Evolutionary conservation across 2,797 vertebrate genomes (phyloP).

Genomic region (Ataeniobius toweri): DNA sequence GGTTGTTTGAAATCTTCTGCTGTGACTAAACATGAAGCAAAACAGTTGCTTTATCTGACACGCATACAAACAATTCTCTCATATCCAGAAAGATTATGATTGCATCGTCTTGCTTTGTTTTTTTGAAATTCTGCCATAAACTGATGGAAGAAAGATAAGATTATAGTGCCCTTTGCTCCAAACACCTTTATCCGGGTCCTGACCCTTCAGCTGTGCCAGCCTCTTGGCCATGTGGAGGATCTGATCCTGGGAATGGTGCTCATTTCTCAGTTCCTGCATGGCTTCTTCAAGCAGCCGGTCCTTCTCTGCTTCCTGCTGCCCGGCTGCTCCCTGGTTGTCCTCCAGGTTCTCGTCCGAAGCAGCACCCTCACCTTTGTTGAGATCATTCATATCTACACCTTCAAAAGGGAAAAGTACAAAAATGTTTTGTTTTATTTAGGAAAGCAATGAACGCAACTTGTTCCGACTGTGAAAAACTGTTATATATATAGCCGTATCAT

Average conservation of each 20-base stretch:
- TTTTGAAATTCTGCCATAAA: constrained; percentile 3
- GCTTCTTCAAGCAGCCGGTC: constrained; percentile 87
- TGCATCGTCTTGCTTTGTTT: background rate
- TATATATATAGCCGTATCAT: background rate
- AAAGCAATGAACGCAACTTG: background rate
- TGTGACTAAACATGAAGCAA: constrained; percentile 81
- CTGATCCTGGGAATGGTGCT: constrained; percentile 85
- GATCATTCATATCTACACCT: constrained; percentile 84
- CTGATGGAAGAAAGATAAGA: background rate
- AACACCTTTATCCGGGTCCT: constrained; percentile 89
- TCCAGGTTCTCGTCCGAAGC: constrained; percentile 77
- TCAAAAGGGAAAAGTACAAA: constrained; percentile 8
- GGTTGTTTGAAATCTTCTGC: constrained; percentile 82
- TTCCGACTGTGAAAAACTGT: background rate
- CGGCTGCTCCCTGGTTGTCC: constrained; percentile 64
- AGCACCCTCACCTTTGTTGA: constrained; percentile 78
- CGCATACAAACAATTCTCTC: constrained; percentile 8
- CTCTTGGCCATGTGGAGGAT: constrained; percentile 88
- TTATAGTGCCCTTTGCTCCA: background rate
- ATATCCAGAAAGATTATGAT: background rate
- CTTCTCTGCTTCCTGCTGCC: constrained; percentile 86
- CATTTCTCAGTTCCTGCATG: constrained; percentile 84
- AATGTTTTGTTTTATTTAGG: background rate
- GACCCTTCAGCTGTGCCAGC: constrained; percentile 87
- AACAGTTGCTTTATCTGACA: constrained; percentile 17